A percentile compares a stretch with the other conserved stretches of the same genome.
These are phyloP conservation scores for Tangara arthus DNA, from an alignment of 2,797 vertebrate genomes.

Conservation along the genomic window DNA sequence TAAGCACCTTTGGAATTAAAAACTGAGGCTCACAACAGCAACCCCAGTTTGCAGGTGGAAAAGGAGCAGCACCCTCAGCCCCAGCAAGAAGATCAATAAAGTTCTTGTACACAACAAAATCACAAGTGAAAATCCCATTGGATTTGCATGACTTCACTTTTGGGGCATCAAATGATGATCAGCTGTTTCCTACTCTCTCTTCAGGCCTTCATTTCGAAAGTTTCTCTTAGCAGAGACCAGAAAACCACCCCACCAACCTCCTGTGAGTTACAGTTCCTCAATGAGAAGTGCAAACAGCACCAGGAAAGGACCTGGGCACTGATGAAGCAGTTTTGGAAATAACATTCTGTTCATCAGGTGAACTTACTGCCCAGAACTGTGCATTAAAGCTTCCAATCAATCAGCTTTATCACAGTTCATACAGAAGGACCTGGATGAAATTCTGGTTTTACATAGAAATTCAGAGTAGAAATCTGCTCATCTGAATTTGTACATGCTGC, in stretches of 20 bases:
- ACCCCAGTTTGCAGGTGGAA: neutral
- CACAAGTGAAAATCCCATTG: neutral
- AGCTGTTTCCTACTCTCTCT: neutral
- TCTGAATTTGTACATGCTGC: neutral
- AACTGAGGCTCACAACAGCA: neutral
- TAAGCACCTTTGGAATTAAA: neutral
- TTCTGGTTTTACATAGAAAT: neutral
- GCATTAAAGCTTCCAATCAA: neutral
- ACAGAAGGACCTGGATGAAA: neutral
- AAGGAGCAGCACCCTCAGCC: neutral
- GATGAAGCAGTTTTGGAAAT: neutral
- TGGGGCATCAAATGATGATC: neutral
- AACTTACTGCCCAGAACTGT: neutral
- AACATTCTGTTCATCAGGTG: neutral
- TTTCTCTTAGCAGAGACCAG: neutral
- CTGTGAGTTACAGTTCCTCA: neutral
- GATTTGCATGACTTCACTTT: neutral
- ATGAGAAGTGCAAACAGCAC: neutral
- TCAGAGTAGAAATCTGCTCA: neutral
- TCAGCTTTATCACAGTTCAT: neutral
- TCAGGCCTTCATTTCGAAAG: neutral
- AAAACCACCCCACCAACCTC: neutral
- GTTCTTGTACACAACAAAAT: neutral
- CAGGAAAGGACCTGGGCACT: neutral
- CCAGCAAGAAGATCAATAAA: neutral